Percentiles rank a stretch among this genome's conserved stretches.
These are phyloP conservation scores for Drosophila pandora DNA, from an alignment of 1,140 invertebrate genomes.

Conservation along the genomic window DNA sequence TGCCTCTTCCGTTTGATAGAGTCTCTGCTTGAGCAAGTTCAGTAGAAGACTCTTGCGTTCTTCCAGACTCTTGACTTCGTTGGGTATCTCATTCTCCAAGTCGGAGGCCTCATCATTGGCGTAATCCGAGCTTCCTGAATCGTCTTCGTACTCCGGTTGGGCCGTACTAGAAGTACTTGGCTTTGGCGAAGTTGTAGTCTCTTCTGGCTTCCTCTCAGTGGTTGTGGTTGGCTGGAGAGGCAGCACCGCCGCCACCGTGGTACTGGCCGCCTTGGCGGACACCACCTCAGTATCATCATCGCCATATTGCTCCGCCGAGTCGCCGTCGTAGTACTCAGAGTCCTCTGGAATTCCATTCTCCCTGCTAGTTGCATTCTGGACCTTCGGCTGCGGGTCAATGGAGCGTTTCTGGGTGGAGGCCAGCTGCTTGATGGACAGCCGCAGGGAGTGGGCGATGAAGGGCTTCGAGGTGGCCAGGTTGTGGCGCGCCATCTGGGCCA, in stretches of 20 bases:
- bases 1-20: constrained; percentile 13
- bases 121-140: constrained; percentile 52
- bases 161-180: neutral
- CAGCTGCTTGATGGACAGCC: constrained; percentile 57
- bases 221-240: neutral
- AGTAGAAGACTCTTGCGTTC: constrained; percentile 31
- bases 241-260: constrained; percentile 11
- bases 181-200: constrained; percentile 16
- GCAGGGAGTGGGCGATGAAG: constrained; percentile 56
- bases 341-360: constrained; percentile 31
- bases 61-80: constrained; percentile 7
- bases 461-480: constrained; percentile 65
- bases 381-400: neutral
- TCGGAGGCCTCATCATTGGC: constrained; percentile 50
- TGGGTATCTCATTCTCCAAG: constrained; percentile 18
- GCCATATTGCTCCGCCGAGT: constrained; percentile 31
- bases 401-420: constrained; percentile 30
- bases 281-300: constrained; percentile 43
- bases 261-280: constrained; percentile 5
- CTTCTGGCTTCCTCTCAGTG: constrained; percentile 10
- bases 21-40: constrained; percentile 34
- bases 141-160: constrained; percentile 42
- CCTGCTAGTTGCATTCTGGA: neutral
- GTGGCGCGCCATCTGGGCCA: constrained; percentile 58
- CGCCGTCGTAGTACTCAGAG: constrained; percentile 51